Evolutionary conservation across 1,140 invertebrate genomes (phyloP), one percentile per base, ranked within the genome.

Genomic region (Drosophila bifasciata): DNA sequence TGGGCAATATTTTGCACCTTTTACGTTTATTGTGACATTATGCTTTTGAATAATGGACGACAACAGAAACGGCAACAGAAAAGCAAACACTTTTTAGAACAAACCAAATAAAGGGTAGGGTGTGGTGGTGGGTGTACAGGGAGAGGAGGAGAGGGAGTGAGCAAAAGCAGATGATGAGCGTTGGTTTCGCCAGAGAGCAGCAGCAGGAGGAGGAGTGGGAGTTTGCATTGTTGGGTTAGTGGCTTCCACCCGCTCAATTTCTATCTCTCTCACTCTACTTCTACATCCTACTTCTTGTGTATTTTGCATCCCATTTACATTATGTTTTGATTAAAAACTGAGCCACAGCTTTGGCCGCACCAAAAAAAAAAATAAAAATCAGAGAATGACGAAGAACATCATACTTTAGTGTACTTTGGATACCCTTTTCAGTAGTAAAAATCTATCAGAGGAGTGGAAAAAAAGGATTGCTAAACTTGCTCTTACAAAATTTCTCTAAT

Each of bases 11-110:
- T 86, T 86, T 86, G 83, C 81, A 86, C 81, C 83, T 86, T 88
- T 86, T 63, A 74, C 81, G 74, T 86, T 83, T 86, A 86, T 86
- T 86, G 81, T 86, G 83, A 88, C 81, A 88, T 86, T 86, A 83
- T 86, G 81, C 78, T 86, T 36, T 86, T 86, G 76, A 86, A 88
- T 86, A 86, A 86, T 86, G 83, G 73, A 81, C 62, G 69, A 83
- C 56, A 86, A 76, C 62, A 51, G 69, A 75, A 66, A 41, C n/a
- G n/a, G 32, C 17, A 61, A 28, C 43, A 56, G 61, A 48, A 81
- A 76, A 85, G 80, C 68, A 85, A 85, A 80, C 81, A 86, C 60
- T 69, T 80, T 84, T 80, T 80, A 73, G 72, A 63, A 77, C 48
- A 53, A 64, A 70, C 52, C 46, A 62, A 48, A 61, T 25, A 19